phyloP scores from a whole-genome alignment of 2,797 vertebrate species.

The Galagoides demidoff region DNA sequence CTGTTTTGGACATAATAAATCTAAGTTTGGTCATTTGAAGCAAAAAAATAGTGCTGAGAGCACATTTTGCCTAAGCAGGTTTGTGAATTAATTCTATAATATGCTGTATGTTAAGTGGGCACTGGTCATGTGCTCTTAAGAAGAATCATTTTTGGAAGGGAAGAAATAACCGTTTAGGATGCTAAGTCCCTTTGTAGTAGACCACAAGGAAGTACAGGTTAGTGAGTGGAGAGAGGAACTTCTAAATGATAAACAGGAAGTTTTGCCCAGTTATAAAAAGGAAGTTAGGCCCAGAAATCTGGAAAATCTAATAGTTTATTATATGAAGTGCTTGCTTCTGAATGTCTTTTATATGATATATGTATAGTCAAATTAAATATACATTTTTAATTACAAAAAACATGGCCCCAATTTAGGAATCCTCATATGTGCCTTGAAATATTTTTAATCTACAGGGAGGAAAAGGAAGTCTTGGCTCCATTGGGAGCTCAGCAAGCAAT shows the following conservation, averaged over 20 bases:
- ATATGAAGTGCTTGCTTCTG: neutral
- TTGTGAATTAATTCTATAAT: neutral
- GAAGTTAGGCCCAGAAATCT: neutral
- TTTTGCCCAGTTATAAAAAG: neutral
- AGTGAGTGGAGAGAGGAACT: neutral
- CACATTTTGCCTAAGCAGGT: neutral
- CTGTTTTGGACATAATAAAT: neutral
- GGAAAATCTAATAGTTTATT: neutral
- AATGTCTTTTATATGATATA: neutral
- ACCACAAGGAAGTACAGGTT: fast-evolving
- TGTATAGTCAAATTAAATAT: neutral
- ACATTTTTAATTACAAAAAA: neutral
- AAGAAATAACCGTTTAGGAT: neutral
- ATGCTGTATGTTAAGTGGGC: neutral
- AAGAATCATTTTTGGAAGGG: neutral
- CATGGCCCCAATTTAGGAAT: neutral
- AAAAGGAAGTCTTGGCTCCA: neutral
- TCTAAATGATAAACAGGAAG: neutral
- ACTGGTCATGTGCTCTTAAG: neutral
- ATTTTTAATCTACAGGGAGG: neutral
- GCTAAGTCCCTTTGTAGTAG: neutral
- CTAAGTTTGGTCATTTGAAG: neutral
- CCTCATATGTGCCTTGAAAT: neutral
- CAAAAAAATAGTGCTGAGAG: neutral
- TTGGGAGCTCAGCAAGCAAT: neutral